These are phyloP conservation scores for Spermophilus dauricus DNA, from an alignment of 2,113 vertebrate species.

Conservation along the genomic window DNA sequence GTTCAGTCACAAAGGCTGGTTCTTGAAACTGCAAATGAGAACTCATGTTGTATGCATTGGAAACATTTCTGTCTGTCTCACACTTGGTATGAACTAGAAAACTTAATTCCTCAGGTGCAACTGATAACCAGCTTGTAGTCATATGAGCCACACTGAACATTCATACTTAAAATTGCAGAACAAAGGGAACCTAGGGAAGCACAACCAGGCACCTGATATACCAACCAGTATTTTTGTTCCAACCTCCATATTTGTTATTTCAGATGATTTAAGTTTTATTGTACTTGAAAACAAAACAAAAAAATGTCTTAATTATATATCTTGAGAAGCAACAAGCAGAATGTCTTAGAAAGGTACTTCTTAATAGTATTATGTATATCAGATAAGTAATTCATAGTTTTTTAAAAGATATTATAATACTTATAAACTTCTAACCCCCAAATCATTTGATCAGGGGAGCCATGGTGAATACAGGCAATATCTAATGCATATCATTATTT, in stretches of 20 bases:
- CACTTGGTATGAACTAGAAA: neutral
- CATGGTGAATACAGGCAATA: neutral
- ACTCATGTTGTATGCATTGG: neutral
- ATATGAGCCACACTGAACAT: neutral
- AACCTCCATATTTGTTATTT: neutral
- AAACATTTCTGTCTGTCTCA: neutral
- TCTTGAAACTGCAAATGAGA: neutral
- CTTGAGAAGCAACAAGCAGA: neutral
- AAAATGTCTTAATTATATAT: neutral
- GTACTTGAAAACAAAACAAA: neutral
- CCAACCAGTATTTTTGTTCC: neutral
- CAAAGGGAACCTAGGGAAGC: neutral
- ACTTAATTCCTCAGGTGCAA: neutral
- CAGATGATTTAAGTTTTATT: neutral
- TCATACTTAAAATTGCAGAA: neutral
- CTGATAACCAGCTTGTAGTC: neutral
- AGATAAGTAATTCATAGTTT: neutral
- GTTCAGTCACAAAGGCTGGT: neutral
- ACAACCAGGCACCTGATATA: fast-evolving
- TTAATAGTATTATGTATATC: neutral
- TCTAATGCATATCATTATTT: neutral
- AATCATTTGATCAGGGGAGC: neutral
- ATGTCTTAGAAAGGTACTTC: neutral
- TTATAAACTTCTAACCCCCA: neutral
- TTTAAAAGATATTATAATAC: neutral